Evolutionary conservation across 2,888 invertebrate species (phyloP).

Genomic region (Gnatocerus cornutus): DNA sequence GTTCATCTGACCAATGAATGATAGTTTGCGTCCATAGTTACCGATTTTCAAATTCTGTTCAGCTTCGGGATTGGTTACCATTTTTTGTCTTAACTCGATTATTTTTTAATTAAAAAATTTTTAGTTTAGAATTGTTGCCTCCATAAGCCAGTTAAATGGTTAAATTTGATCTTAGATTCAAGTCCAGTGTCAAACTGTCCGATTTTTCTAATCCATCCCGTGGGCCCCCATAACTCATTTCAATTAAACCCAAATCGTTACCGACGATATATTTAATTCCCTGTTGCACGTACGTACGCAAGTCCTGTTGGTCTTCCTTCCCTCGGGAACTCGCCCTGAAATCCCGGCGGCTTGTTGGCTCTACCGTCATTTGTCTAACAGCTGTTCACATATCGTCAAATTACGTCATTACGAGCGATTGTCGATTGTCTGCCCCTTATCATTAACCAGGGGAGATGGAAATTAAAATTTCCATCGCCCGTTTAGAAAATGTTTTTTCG

Average conservation of each 20-base stretch:
- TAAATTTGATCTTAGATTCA: too few species aligned
- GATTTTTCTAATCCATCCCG: conserved; percentile 1
- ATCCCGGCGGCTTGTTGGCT: conserved; percentile 69
- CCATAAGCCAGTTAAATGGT: too few species aligned
- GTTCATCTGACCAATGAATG: too few species aligned
- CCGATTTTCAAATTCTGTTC: too few species aligned
- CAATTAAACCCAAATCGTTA: conserved; percentile 42
- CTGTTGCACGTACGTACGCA: conserved; percentile 23
- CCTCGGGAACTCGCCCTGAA: conserved; percentile 60
- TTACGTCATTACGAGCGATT: conserved; percentile 70
- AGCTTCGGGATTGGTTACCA: too few species aligned
- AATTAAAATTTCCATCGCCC: neutral
- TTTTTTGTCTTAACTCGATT: too few species aligned
- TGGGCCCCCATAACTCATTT: conserved; percentile 24
- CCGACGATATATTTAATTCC: conserved; percentile 38
- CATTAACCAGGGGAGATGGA: too few species aligned
- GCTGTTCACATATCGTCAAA: conserved; percentile 73
- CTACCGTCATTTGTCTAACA: conserved; percentile 71
- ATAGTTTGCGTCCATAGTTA: too few species aligned
- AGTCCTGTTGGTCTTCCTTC: conserved; percentile 49
- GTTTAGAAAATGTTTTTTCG: conserved; percentile 9
- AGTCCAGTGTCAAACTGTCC: neutral
- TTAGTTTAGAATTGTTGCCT: too few species aligned
- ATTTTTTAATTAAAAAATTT: too few species aligned
- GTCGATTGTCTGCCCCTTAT: conserved; percentile 62